Evolutionary conservation across 2,888 invertebrate species (phyloP), one percentile per base, ranked within the genome.

Genomic region (Adineta ricciae): DNA sequence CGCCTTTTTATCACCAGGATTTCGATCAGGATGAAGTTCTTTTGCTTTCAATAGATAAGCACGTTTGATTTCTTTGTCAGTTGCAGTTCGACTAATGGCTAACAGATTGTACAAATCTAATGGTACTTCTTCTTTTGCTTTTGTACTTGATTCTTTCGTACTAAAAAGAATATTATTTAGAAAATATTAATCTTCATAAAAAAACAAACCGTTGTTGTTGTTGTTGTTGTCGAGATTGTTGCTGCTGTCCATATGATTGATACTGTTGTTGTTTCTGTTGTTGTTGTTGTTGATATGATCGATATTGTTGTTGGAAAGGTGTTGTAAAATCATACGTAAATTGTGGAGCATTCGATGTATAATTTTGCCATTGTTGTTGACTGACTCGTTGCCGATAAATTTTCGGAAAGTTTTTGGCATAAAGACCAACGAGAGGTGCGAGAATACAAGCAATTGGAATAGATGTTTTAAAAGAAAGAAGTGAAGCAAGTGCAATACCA

Each of bases 41-140:
- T 87, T 88, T 0, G 90, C 90, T 64, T 90, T 87, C 83, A 88
- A 88, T 87, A 90, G 90, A 87, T 90, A 90, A 7, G 90, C 89
- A 64, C 88, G 87, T 85, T 89, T 90, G 52, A 90, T 90, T 84
- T 90, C 89, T 83, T 88, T 88, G 56, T 88, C 87, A 21, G 88
- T 88, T 5, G 90, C 89, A n/a, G 88, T 87, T 84, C 87, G 88
- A 8, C 86, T 84, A 16, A 90, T 88, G 11, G 89, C 89, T 19
- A 90, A 87, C 32, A 89, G 87, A 72, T 88, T 86, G 84, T 90
- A 90, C 9, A 90, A 87, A 87, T 89, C 88, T 14, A 78, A 3
- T 41, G 41, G 41, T 41, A 41, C 78, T 41, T 78, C 78, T 78
- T 78, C 41, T 41, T 38, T 16, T 73, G 8, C 5, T 64, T 2